These are phyloP conservation scores for Habrosyne pyritoides DNA, from an alignment of 2,888 invertebrate genomes.

Conservation along the genomic window DNA sequence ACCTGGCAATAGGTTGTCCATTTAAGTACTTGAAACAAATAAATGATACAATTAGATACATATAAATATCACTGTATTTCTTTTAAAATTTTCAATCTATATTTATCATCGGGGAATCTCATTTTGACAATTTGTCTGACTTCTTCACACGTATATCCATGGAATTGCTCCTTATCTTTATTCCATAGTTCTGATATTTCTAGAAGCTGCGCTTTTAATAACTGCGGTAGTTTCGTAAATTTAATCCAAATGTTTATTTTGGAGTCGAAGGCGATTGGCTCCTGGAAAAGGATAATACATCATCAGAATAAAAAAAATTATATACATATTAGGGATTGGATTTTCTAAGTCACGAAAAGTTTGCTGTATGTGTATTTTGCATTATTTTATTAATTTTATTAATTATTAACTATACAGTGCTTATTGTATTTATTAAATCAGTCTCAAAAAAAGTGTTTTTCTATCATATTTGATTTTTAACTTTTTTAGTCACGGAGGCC, in stretches of 20 bases:
- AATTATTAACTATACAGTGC: too few species aligned
- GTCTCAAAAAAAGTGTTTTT: too few species aligned
- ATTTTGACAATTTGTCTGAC: slow-evolving; percentile 73
- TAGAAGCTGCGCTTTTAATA: slow-evolving; percentile 69
- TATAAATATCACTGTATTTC: slow-evolving; percentile 66
- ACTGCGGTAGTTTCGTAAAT: slow-evolving; percentile 59
- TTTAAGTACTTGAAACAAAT: too few species aligned
- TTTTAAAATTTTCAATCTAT: slow-evolving; percentile 69
- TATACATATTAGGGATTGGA: too few species aligned
- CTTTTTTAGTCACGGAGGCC: too few species aligned
- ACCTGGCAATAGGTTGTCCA: too few species aligned
- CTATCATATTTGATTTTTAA: too few species aligned
- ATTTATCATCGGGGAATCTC: slow-evolving; percentile 72
- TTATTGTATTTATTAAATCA: too few species aligned
- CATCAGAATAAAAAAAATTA: too few species aligned
- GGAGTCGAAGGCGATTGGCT: slow-evolving; percentile 55
- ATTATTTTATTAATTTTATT: too few species aligned
- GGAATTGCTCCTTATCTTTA: slow-evolving; percentile 41
- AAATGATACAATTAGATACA: neutral
- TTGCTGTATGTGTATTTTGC: too few species aligned
- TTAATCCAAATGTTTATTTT: slow-evolving; percentile 67
- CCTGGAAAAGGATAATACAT: slow-evolving; percentile 49
- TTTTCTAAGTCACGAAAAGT: too few species aligned
- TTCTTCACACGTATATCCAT: slow-evolving; percentile 68
- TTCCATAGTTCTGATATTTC: slow-evolving; percentile 68